Base-by-base conservation (phyloP, 2,888 invertebrate genomes). In the Lepidochrysops patricia region DNA sequence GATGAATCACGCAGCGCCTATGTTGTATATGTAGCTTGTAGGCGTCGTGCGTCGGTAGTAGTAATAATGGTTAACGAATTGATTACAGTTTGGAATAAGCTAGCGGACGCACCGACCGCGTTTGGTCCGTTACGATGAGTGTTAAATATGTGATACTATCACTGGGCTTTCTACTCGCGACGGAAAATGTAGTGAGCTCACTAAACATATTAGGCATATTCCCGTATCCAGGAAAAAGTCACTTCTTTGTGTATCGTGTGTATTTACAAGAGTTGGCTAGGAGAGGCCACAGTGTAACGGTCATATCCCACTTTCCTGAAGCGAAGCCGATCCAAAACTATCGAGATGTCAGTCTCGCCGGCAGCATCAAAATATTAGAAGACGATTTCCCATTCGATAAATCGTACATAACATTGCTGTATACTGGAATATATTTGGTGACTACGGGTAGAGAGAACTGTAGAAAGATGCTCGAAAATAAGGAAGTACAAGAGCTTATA, bases 211-310 rank as follows among this genome's bases (percentile, higher is more conserved):
- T 52, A 29, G 52, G 27, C 27, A 52, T 52, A 52, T 52, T 52
- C n/a, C 52, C 52, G 6, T 52, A 52, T 15, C 52, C 52, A 15
- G 93, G 93, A 1, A 92, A 91, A 67, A 95, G 94, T 61, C 95
- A 95, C 74, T 94, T 93, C 68, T 82, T 91, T 27, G 92, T 93
- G 19, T 93, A 92, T 69, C 85, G 89, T 69, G 90, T 91, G 0
- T 83, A 93, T 58, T 71, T 94, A 50, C 85, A 82, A 43, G 92
- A 90, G 66, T 72, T 95, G 59, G 91, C 91, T 0, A 80, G 74
- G 32, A 87, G 90, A 57, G 94, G 94, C 0, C 94, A 95, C 68
- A 87, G 92, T 63, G 77, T 95, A 0, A 94, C 93, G 0, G 91
- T 94, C 5, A 85, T 94, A 43, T 93, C 93, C 2, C 91, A 92